Conservation (phyloP, 2,888 invertebrate species). For the Drosophila fulvimacula region DNA sequence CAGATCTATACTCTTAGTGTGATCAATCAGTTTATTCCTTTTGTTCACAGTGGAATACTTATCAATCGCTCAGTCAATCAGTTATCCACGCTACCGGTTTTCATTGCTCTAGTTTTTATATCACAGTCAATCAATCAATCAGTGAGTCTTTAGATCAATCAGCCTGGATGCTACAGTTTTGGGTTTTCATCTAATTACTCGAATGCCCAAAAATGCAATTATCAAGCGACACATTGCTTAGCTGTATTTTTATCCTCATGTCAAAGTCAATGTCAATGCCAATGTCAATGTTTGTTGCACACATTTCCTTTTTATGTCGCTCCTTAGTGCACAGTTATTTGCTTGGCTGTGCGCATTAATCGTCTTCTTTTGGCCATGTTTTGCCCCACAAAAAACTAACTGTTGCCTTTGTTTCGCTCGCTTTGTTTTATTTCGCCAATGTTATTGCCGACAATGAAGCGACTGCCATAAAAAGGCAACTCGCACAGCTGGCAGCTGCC, state of each 20-base stretch:
- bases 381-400: slow-evolving; percentile 14
- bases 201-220: background rate
- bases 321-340: slow-evolving; percentile 22
- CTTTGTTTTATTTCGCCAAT: background rate
- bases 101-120: too few relatives aligned
- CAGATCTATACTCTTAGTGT: background rate
- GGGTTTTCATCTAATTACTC: background rate
- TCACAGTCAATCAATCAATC: background rate
- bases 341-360: slow-evolving; percentile 23
- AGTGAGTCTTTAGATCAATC: background rate
- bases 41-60: background rate
- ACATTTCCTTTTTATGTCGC: slow-evolving; percentile 5
- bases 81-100: background rate
- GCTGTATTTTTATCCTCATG: background rate
- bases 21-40: background rate
- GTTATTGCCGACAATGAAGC: slow-evolving; percentile 17
- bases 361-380: slow-evolving; percentile 10
- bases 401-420: slow-evolving; percentile 4
- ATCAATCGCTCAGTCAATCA: background rate
- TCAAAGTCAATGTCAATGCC: slow-evolving; percentile 19
- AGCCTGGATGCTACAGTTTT: background rate
- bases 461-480: slow-evolving; percentile 23
- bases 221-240: background rate
- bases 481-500: slow-evolving; percentile 39
- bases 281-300: slow-evolving; percentile 13